phyloP scores from a whole-genome alignment of 2,113 vertebrate genomes.

The Dasypus novemcinctus region DNA sequence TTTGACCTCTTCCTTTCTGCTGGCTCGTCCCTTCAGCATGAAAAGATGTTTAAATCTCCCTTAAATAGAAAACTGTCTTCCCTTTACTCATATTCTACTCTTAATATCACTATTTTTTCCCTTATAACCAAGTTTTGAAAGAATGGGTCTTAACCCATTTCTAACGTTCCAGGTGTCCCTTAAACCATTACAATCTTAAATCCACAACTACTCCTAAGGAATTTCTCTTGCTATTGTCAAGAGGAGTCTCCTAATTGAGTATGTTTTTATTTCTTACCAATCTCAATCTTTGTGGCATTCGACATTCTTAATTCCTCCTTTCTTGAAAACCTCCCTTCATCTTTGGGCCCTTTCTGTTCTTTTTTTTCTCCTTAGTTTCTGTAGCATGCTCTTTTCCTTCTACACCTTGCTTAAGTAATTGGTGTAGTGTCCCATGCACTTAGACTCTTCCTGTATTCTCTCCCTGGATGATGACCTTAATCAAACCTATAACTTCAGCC shows the following conservation, averaged over 20 bases:
- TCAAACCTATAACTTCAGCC: not conserved
- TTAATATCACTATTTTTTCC: not conserved
- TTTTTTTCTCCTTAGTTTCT: not conserved
- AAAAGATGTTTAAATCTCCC: not conserved
- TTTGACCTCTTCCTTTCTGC: not conserved
- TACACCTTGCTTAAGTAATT: accelerated
- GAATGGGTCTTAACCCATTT: not conserved
- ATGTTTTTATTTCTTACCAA: not conserved
- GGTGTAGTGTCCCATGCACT: accelerated
- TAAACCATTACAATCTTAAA: not conserved
- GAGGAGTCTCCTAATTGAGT: not conserved
- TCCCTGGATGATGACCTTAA: accelerated
- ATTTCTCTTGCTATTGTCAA: not conserved
- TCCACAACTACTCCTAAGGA: accelerated
- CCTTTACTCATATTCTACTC: not conserved
- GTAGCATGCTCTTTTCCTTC: too few species aligned
- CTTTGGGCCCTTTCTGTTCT: not conserved
- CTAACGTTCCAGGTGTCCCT: not conserved
- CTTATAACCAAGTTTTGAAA: not conserved
- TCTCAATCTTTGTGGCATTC: not conserved
- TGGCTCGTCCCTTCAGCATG: not conserved
- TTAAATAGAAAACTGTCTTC: not conserved
- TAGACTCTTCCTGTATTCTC: not conserved
- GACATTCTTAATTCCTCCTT: not conserved
- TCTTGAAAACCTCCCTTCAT: not conserved